Conservation (phyloP, 2,888 invertebrate species). For the Dascillus cervinus region DNA sequence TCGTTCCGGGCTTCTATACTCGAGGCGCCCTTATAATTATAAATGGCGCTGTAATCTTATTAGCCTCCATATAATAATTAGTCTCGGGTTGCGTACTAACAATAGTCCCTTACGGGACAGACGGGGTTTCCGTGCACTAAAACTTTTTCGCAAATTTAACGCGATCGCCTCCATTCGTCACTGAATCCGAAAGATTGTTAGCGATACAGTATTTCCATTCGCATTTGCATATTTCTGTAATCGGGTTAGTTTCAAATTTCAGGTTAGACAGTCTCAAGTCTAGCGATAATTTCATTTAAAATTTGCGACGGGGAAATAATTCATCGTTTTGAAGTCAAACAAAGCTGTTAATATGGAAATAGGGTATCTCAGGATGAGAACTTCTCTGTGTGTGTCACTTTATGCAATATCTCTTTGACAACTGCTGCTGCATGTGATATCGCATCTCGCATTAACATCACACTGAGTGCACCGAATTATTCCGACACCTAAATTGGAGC, state of each 20-base stretch:
- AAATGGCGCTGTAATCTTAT: conserved; percentile 9
- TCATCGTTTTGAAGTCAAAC: neutral
- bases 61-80: conserved; percentile 10
- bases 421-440: too few species aligned
- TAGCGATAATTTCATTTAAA: neutral
- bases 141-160: conserved; percentile 4
- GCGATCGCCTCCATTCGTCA: too few species aligned
- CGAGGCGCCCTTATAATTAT: conserved; percentile 10
- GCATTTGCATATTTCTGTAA: conserved; percentile 10
- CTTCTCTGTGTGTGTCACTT: too few species aligned
- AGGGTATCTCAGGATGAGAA: too few species aligned
- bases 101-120: conserved; percentile 3
- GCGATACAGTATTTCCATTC: conserved; percentile 8
- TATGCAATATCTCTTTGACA: too few species aligned
- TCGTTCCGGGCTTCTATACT: conserved; percentile 3
- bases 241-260: neutral
- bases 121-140: conserved; percentile 1
- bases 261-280: neutral
- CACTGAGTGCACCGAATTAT: too few species aligned
- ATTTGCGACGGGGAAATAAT: neutral
- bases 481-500: too few species aligned
- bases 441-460: too few species aligned
- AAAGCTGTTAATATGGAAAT: neutral
- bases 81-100: conserved; percentile 8
- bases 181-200: conserved; percentile 11